Percentiles rank a stretch among this genome's conserved stretches.
Evolutionary conservation across 2,888 invertebrate species (phyloP).

Genomic region (Phorcus lineatus): DNA sequence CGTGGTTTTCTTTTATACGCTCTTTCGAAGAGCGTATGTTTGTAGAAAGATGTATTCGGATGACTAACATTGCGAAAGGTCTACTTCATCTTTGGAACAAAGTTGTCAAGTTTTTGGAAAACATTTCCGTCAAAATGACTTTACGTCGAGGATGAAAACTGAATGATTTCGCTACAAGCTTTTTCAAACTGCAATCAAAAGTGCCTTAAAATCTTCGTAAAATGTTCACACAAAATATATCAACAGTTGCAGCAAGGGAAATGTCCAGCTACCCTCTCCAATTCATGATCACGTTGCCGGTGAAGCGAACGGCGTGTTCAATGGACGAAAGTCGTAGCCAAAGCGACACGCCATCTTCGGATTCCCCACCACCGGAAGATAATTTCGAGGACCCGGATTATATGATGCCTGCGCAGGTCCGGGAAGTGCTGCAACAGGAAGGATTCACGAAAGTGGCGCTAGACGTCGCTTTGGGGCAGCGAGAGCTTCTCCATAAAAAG

Average conservation of each 20-base stretch:
- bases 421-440: conserved; percentile 52
- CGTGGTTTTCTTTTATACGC: too few species aligned
- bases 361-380: neutral
- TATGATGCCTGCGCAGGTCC: conserved; percentile 53
- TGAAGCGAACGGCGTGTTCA: neutral
- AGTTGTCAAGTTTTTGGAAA: too few species aligned
- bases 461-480: conserved; percentile 1
- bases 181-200: too few species aligned
- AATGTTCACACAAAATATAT: neutral
- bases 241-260: neutral
- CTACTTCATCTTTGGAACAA: too few species aligned
- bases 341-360: neutral
- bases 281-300: neutral
- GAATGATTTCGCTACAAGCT: too few species aligned
- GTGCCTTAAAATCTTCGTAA: neutral
- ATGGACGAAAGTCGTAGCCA: neutral
- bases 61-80: too few species aligned
- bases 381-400: conserved; percentile 46
- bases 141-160: too few species aligned
- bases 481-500: conserved; percentile 16
- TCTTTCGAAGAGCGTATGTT: too few species aligned
- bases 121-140: too few species aligned
- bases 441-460: conserved; percentile 32
- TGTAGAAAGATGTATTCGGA: too few species aligned
- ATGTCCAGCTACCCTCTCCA: conserved; percentile 3